Conservation (phyloP, 64 coral and sea anemone species). For the Pachyseris speciosa region DNA sequence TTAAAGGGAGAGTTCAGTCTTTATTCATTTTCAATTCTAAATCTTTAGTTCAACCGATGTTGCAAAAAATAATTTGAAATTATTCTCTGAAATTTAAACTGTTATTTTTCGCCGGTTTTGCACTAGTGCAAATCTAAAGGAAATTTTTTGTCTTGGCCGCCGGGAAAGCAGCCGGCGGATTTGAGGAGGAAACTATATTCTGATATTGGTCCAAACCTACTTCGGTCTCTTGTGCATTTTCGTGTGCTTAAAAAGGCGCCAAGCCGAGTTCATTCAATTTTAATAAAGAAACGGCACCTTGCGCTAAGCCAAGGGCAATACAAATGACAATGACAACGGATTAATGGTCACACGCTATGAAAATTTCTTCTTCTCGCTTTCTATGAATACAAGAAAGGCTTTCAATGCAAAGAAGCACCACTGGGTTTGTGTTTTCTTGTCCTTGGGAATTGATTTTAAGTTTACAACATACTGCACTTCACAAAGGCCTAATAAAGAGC, state of each 20-base stretch:
- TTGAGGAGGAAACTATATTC: no score
- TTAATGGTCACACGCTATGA: slow-evolving; percentile 5
- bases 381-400: neutral
- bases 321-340: neutral
- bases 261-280: slow-evolving; percentile 6
- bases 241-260: neutral
- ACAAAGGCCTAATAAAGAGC: neutral
- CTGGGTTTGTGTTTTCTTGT: neutral
- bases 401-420: neutral
- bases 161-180: no score
- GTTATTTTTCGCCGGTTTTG: no score
- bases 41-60: no score
- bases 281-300: slow-evolving; percentile 14
- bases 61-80: no score
- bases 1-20: no score
- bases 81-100: no score
- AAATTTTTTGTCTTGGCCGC: no score
- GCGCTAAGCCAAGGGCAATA: neutral
- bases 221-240: neutral
- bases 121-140: no score
- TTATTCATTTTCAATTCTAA: no score
- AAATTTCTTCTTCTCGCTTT: neutral
- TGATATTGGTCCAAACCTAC: neutral
- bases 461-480: neutral
- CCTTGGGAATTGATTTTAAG: neutral